A percentile compares a stretch with the other conserved stretches of the same genome.
Evolutionary conservation across 2,888 invertebrate species (phyloP).

Genomic region (Amitus sp.): DNA sequence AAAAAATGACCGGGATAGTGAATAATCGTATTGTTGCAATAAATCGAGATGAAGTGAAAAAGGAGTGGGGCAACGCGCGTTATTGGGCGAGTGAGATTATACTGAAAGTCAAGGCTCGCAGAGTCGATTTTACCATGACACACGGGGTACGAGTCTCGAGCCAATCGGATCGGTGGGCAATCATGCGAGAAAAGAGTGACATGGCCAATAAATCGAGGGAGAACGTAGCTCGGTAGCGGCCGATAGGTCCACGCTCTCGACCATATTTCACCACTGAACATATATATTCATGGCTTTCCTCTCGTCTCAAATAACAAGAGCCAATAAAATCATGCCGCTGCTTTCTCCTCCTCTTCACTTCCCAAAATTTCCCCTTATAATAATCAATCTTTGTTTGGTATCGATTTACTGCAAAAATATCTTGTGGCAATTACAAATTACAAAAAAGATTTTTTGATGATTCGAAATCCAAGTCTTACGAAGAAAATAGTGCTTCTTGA

Average conservation of each 20-base stretch:
- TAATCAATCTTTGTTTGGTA: not conserved
- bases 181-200: slow-evolving; percentile 46
- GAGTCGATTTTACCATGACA: slow-evolving; percentile 61
- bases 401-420: not conserved
- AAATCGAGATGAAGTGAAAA: too few species aligned
- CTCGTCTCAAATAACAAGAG: too few species aligned
- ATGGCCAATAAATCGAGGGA: slow-evolving; percentile 51
- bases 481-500: too few species aligned
- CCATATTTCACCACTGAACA: not conserved
- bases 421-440: too few species aligned
- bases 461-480: too few species aligned
- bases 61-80: too few species aligned
- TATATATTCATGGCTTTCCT: too few species aligned
- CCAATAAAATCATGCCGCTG: not conserved
- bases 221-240: slow-evolving; percentile 38
- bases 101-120: slow-evolving; percentile 51
- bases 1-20: too few species aligned
- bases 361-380: too few species aligned
- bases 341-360: not conserved
- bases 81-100: slow-evolving; percentile 38
- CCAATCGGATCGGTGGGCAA: slow-evolving; percentile 53
- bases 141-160: slow-evolving; percentile 48
- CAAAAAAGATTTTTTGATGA: too few species aligned
- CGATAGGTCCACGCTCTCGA: slow-evolving; percentile 33
- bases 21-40: too few species aligned